A percentile compares a stretch with the other conserved stretches of the same genome.
Conservation (phyloP, 2,113 vertebrate genomes). For the Cochlearius cochlearius region DNA sequence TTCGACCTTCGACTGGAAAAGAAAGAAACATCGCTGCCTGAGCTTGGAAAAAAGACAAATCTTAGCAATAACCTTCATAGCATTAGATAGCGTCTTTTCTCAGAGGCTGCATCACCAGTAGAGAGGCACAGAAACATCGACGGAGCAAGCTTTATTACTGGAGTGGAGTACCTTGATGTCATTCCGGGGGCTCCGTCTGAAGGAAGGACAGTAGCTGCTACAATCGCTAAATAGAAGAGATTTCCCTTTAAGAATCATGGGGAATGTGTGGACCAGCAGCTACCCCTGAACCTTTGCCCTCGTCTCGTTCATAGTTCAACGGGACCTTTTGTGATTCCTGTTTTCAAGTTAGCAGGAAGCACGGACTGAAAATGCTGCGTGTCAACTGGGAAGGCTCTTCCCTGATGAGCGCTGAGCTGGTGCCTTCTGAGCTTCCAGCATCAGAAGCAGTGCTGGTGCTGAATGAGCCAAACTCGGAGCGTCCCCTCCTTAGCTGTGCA, state of each 20-base stretch:
- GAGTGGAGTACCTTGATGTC: background rate
- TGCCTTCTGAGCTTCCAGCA: background rate
- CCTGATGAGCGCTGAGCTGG: background rate
- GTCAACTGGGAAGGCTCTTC: background rate
- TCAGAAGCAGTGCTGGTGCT: background rate
- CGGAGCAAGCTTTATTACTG: background rate
- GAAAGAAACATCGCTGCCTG: background rate
- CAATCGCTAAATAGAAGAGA: background rate
- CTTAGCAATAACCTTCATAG: background rate
- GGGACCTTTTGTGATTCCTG: background rate
- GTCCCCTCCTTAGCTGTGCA: background rate
- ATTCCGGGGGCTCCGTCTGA: background rate
- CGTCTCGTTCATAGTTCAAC: background rate
- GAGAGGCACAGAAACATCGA: background rate
- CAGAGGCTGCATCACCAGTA: background rate
- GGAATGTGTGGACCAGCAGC: background rate
- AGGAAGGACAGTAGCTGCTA: background rate
- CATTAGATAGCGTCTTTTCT: background rate
- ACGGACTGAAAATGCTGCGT: background rate
- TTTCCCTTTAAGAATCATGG: background rate
- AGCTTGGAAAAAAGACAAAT: background rate
- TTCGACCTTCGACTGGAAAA: background rate
- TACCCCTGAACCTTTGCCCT: background rate
- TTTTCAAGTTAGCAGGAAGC: background rate
- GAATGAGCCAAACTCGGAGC: background rate